Base-by-base conservation (phyloP, 2,797 vertebrate species). In the Pempheris klunzingeri region DNA sequence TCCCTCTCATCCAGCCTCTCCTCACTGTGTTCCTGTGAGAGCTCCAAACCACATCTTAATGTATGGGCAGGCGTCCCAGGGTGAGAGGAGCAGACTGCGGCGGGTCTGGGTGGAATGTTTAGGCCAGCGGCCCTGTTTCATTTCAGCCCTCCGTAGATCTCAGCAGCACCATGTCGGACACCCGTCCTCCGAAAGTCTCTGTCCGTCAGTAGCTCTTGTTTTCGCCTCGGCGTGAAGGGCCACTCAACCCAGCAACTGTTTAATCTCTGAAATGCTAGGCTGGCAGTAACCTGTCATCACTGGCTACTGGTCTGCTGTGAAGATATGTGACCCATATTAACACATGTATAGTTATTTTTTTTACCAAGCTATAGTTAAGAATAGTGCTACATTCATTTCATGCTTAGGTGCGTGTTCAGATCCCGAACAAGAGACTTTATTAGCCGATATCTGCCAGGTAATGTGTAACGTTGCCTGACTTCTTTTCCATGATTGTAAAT, bases 11-110 rank as follows among this genome's bases (percentile, higher is more conserved):
- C 92, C 82, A 87, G 88, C 86, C 87, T 89, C 87, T 86, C 87
- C 82, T 90, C 63, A 0, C 86, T 83, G 90, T 92, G 92, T 89
- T 92, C 85, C 83, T 89, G 84, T 85, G 90, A 91, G 90, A 86
- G 78, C 88, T 91, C 89, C 88, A 90, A 88, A 93, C 92, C 93
- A 92, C 92, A 92, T 93, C 91, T 94, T 90, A 93, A 93, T 88
- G 91, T 92, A 92, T 90, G 90, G 91, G 87, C 88, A 84, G 88
- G 88, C 88, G 14, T 92, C 92, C 89, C 85, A 69, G 84, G 91
- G 91, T 43, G 92, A 87, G 88, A 83, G 90, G 85, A 84, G 90
- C 85, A 86, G 89, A 87, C 89, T 88, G 92, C 59, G 78, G 87
- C 77, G 60, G 87, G 79, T 71, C 85, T 73, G 76, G 81, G 80